Percentiles rank a stretch among this genome's conserved stretches.
These are phyloP conservation scores for Drosophila paucipuncta DNA, from an alignment of 2,888 invertebrate genomes.

Conservation along the genomic window DNA sequence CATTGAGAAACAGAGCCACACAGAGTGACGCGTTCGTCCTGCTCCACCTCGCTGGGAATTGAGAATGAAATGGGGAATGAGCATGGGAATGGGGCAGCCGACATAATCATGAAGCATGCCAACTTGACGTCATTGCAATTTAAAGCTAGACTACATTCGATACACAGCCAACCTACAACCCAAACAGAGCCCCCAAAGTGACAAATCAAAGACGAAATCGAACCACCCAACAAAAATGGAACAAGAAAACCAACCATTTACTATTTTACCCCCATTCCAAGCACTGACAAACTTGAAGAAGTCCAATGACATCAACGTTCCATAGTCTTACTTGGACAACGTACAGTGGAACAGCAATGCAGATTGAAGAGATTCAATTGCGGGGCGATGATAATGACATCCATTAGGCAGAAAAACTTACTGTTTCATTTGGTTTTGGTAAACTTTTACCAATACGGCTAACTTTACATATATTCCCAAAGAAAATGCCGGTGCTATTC, in stretches of 20 bases:
- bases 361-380: neutral
- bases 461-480: neutral
- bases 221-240: slow-evolving; percentile 46
- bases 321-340: slow-evolving; percentile 38
- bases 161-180: slow-evolving; percentile 34
- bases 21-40: slow-evolving; percentile 19
- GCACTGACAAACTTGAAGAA: slow-evolving; percentile 34
- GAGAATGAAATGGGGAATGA: slow-evolving; percentile 26
- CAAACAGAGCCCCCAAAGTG: slow-evolving; percentile 45
- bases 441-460: neutral
- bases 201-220: slow-evolving; percentile 65
- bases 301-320: slow-evolving; percentile 65
- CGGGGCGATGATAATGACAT: neutral
- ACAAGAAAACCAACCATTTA: slow-evolving; percentile 7
- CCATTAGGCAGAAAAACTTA: neutral
- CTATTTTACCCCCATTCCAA: slow-evolving; percentile 15
- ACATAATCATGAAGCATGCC: slow-evolving; percentile 73
- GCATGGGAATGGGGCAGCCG: slow-evolving; percentile 23
- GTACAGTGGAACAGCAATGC: slow-evolving; percentile 50
- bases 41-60: slow-evolving; percentile 11
- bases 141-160: slow-evolving; percentile 67
- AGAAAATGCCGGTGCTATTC: neutral
- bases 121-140: slow-evolving; percentile 81
- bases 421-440: neutral
- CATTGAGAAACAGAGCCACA: slow-evolving; percentile 19